Percentiles rank a stretch among this genome's conserved stretches.
These are phyloP conservation scores for Athalia rosae DNA, from an alignment of 2,888 invertebrate genomes.

Conservation along the genomic window DNA sequence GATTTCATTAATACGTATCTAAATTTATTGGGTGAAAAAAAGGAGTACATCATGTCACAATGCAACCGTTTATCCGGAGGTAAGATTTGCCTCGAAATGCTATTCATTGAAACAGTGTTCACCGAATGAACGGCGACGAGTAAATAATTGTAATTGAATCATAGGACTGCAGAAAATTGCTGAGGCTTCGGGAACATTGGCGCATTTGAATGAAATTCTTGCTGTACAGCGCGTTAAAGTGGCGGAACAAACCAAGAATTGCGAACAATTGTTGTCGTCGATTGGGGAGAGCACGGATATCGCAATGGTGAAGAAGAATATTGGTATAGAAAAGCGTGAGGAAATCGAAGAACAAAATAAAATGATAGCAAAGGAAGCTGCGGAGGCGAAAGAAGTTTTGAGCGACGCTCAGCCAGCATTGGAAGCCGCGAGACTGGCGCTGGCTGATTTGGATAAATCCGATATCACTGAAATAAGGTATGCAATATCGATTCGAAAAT, in stretches of 20 bases:
- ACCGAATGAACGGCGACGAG: neutral
- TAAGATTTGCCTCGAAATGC: constrained; percentile 53
- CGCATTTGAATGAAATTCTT: constrained; percentile 85
- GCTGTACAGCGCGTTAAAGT: constrained; percentile 90
- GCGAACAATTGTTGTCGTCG: constrained; percentile 85
- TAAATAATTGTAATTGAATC: neutral
- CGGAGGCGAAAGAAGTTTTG: constrained; percentile 87
- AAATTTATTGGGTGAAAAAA: constrained; percentile 83
- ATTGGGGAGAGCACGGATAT: constrained; percentile 83
- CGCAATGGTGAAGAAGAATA: constrained; percentile 85
- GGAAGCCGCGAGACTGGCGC: constrained; percentile 86
- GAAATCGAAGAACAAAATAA: constrained; percentile 90
- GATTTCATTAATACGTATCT: constrained; percentile 90
- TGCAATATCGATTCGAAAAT: neutral
- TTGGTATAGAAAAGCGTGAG: constrained; percentile 86
- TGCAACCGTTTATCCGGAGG: constrained; percentile 66
- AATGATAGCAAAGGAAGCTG: constrained; percentile 87
- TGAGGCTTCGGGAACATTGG: constrained; percentile 89
- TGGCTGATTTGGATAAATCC: constrained; percentile 89
- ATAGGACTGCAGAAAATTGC: constrained; percentile 84
- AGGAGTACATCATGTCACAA: constrained; percentile 74
- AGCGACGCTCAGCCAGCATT: constrained; percentile 90
- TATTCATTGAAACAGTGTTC: neutral
- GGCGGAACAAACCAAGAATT: constrained; percentile 86
- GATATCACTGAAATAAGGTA: constrained; percentile 92